These are phyloP conservation scores for Neopelma chrysocephalum DNA, from an alignment of 2,797 vertebrate genomes.

Conservation along the genomic window DNA sequence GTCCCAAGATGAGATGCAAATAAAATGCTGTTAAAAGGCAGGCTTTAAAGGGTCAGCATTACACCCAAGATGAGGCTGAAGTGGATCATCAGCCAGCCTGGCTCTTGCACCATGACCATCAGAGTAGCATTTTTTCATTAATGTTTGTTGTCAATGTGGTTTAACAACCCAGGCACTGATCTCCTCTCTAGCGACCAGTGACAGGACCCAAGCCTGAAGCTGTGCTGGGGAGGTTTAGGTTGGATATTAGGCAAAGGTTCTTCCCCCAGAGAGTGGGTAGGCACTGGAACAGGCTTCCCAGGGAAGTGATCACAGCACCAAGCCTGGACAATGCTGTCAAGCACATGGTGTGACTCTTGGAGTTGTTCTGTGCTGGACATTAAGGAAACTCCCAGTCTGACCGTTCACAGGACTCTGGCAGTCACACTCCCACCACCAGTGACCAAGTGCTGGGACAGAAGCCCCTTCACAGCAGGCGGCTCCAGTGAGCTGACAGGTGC, in stretches of 20 bases:
- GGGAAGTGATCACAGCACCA: background rate
- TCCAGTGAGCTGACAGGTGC: background rate
- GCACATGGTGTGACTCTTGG: background rate
- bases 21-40: background rate
- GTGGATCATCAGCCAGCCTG: background rate
- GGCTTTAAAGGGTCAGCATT: background rate
- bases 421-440: background rate
- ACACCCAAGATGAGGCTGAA: background rate
- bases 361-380: background rate
- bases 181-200: background rate
- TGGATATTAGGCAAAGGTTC: background rate
- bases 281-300: background rate
- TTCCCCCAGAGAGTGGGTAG: background rate
- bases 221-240: background rate
- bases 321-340: background rate
- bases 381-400: background rate
- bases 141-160: background rate
- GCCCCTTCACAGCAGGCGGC: rapidly evolving
- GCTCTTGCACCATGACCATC: background rate
- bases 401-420: background rate
- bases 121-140: background rate
- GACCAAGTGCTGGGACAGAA: rapidly evolving
- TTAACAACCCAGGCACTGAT: background rate
- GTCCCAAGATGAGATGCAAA: background rate
- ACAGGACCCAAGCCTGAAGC: background rate